Conservation (phyloP, 2,888 invertebrate genomes). For the Ochropleura plecta region DNA sequence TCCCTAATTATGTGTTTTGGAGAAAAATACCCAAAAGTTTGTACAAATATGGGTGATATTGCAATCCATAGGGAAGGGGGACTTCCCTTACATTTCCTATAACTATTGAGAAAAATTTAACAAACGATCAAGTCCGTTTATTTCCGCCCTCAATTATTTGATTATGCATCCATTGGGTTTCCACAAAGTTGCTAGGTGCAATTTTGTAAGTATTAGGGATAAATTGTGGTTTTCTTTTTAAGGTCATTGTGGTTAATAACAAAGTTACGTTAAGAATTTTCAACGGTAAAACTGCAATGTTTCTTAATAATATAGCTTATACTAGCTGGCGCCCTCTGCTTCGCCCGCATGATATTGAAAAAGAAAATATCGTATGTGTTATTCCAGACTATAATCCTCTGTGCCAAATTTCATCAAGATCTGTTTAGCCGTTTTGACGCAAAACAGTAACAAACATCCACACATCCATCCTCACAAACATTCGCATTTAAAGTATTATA, state of each 20-base stretch:
- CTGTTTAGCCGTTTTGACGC: too few species aligned
- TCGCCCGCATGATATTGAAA: too few species aligned
- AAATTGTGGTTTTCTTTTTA: neutral
- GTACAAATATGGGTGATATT: neutral
- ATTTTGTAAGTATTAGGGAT: too few species aligned
- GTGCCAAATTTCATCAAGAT: too few species aligned
- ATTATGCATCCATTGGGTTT: neutral
- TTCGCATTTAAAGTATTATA: too few species aligned
- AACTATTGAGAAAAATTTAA: neutral
- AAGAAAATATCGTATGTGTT: too few species aligned
- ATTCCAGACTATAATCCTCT: too few species aligned
- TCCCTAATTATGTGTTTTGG: conserved; percentile 7
- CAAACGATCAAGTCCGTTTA: too few species aligned
- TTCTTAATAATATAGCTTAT: neutral
- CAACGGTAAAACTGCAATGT: neutral
- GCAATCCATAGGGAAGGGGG: neutral
- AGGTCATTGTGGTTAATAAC: neutral
- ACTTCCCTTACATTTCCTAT: neutral
- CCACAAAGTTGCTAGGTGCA: neutral
- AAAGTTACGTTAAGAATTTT: neutral
- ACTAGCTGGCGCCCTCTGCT: too few species aligned
- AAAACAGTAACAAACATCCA: too few species aligned
- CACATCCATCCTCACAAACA: too few species aligned
- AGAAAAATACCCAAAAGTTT: conserved; percentile 6
- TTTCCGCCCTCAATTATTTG: too few species aligned